Evolutionary conservation across 2,888 invertebrate species (phyloP).

Genomic region (Bombylius discolor): DNA sequence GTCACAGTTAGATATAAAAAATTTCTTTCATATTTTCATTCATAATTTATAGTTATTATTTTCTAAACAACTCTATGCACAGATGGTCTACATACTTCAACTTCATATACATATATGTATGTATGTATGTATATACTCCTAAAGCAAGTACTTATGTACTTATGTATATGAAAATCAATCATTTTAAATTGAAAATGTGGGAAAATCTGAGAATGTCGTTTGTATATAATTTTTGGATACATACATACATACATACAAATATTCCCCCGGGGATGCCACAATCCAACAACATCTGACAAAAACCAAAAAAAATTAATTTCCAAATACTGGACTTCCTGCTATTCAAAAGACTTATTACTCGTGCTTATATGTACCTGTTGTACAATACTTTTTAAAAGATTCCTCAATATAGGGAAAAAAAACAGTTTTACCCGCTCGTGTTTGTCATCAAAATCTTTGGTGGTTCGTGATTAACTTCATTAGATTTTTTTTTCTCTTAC

Average conservation of each 20-base stretch:
- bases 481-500: no score
- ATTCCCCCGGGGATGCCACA: no score
- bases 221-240: no score
- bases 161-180: neutral
- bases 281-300: neutral
- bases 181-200: neutral
- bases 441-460: neutral
- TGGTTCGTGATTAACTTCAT: no score
- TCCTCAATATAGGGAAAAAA: neutral
- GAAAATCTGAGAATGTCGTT: neutral
- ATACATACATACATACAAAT: no score
- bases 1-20: no score
- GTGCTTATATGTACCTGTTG: neutral
- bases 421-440: neutral
- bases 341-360: neutral
- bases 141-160: neutral
- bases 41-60: no score
- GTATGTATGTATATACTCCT: neutral
- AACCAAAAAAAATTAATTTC: neutral
- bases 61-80: no score
- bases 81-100: no score
- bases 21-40: no score
- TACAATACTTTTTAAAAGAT: no score
- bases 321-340: neutral
- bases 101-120: neutral